Conservation (phyloP, 2,797 vertebrate species). For the Lagodon rhomboides region DNA sequence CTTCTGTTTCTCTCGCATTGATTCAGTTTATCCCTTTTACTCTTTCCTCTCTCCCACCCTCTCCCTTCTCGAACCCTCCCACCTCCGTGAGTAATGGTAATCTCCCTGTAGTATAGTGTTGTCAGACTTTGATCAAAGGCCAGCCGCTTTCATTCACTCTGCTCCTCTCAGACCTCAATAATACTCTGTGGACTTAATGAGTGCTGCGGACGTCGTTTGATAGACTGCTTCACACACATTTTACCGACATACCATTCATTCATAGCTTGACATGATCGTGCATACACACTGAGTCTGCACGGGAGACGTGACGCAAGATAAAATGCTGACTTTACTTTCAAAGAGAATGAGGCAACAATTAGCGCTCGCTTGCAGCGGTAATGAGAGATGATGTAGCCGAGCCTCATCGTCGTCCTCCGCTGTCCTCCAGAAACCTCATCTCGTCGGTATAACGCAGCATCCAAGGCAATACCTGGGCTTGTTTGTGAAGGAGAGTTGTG, state of each 20-base stretch:
- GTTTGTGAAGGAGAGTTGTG: not conserved
- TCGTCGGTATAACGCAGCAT: not conserved
- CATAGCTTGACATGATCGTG: not conserved
- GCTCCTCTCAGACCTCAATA: slow-evolving; percentile 56
- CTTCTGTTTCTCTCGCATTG: slow-evolving; percentile 45
- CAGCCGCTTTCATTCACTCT: slow-evolving; percentile 55
- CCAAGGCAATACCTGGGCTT: not conserved
- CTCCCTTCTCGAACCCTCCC: slow-evolving; percentile 31
- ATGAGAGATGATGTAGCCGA: slow-evolving; percentile 33
- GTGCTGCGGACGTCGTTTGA: slow-evolving; percentile 49
- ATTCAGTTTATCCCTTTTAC: slow-evolving; percentile 61
- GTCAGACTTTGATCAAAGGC: slow-evolving; percentile 77
- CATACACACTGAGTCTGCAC: slow-evolving; percentile 5
- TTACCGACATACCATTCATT: slow-evolving; percentile 9
- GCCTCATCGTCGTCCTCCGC: slow-evolving; percentile 7
- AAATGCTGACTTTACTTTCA: slow-evolving; percentile 69
- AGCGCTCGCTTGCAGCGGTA: slow-evolving; percentile 38
- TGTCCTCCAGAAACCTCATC: not conserved
- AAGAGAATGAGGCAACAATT: slow-evolving; percentile 65
- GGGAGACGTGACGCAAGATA: slow-evolving; percentile 52
- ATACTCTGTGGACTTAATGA: slow-evolving; percentile 68
- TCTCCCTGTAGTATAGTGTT: slow-evolving; percentile 63
- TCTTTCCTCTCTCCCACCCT: slow-evolving; percentile 34
- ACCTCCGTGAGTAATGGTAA: slow-evolving; percentile 56
- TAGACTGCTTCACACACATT: slow-evolving; percentile 21